Percentiles rank a stretch among this genome's conserved stretches.
Conservation (phyloP, 2,113 vertebrate genomes). For the Gasterosteus aculeatus region DNA sequence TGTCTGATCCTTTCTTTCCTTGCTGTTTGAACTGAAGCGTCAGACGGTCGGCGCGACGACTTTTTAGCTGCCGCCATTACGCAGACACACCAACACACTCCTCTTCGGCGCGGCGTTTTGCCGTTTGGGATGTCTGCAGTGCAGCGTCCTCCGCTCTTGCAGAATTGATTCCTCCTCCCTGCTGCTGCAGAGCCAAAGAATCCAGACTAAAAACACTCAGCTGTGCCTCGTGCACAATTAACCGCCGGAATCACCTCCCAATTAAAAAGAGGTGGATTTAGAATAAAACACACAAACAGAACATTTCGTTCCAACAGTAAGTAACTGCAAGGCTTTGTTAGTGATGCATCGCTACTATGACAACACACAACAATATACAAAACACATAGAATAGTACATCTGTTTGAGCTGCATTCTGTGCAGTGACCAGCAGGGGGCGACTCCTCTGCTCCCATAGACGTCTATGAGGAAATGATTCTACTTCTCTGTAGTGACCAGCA, state of each 20-base stretch:
- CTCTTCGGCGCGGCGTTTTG: neutral
- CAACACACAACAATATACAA: too few species aligned
- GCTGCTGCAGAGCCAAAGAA: constrained; percentile 17
- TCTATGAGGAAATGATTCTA: too few species aligned
- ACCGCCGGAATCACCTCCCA: constrained; percentile 49
- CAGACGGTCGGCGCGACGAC: constrained; percentile 15
- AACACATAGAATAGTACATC: too few species aligned
- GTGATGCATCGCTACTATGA: too few species aligned
- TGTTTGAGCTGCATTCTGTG: too few species aligned
- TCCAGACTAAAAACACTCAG: constrained; percentile 48
- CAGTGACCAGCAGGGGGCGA: too few species aligned
- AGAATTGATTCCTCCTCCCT: constrained; percentile 21
- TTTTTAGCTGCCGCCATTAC: constrained; percentile 48
- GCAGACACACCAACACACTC: constrained; percentile 44
- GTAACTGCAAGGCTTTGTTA: constrained; percentile 29
- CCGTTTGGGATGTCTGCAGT: neutral
- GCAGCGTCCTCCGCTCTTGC: neutral
- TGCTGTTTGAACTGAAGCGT: constrained; percentile 61
- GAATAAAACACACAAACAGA: constrained; percentile 47
- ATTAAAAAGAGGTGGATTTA: constrained; percentile 47
- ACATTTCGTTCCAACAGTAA: constrained; percentile 36
- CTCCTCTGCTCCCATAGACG: too few species aligned
- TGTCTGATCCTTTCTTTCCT: constrained; percentile 63
- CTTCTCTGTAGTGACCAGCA: too few species aligned
- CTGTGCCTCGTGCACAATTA: constrained; percentile 52